Base-by-base conservation (phyloP, 2,113 vertebrate species). In the Mesembrinibis cayennensis region DNA sequence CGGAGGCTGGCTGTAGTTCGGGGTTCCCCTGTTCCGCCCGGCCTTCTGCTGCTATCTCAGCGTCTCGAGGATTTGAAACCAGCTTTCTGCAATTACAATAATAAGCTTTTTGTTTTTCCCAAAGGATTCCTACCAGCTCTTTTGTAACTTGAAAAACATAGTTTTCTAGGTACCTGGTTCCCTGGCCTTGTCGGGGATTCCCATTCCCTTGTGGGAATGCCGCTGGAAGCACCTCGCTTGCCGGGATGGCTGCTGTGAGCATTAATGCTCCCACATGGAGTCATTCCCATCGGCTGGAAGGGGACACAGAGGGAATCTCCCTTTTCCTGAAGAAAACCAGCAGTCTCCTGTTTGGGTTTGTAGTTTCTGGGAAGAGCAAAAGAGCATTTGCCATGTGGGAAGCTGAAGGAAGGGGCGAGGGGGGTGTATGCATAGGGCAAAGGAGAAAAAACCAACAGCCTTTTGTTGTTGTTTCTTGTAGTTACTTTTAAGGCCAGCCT, bases 371-470 rank as follows among this genome's bases (percentile, higher is more conserved):
- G 66, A 82, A 74, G 45, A 73, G 17, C 2, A 5, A 19, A 42
- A 32, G 42, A 36, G 19, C 30, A 0, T 81, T 86, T 62, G 52
- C 13, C 14, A 2, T 3, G 27, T 11, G 53, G n/a, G 81, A 30
- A 36, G 62, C 6, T 19, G 67, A 81, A 50, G 36, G 38, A 66
- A 47, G 40, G 36, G 71, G 21, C 0, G 7, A n/a, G 19, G 79
- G 23, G 15, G 6, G 38, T 29, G 59, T 30, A 2, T 17, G 7
- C 2, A 0, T 2, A 58, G 45, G 44, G 44, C 11, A 42, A 27
- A 67, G 12, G 30, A 69, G 53, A 14, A 50, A 16, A 50, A 36
- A 5, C 2, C 3, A 45, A 22, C 19, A 58, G 47, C 25, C 12
- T 65, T 22, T 74, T 56, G 21, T 50, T 63, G 62, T 12, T 56